A percentile compares a stretch with the other conserved stretches of the same genome.
Conservation (phyloP, 2,797 vertebrate species). For the Gobionotothen gibberifrons region DNA sequence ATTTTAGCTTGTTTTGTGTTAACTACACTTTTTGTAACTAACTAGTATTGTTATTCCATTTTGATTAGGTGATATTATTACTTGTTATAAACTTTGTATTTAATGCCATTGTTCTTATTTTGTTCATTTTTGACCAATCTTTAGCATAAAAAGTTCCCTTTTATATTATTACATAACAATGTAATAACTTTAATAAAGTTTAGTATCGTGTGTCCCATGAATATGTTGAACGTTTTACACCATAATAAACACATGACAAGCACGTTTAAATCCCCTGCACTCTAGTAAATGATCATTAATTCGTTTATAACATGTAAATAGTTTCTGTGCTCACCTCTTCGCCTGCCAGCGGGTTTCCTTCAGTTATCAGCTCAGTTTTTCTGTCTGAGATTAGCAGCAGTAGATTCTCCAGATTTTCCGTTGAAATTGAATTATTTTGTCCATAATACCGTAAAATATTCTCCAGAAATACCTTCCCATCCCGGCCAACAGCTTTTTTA, state of each 20-base stretch:
- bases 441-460: slow-evolving; percentile 73
- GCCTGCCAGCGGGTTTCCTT: slow-evolving; percentile 54
- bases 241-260: neutral
- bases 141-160: no score
- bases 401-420: slow-evolving; percentile 61
- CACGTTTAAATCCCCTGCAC: rapidly evolving
- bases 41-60: no score
- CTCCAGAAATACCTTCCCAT: slow-evolving; percentile 49
- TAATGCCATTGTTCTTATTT: no score
- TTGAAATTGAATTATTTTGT: slow-evolving; percentile 65
- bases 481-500: rapidly evolving
- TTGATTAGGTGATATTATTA: no score
- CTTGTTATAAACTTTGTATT: no score
- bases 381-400: slow-evolving; percentile 67
- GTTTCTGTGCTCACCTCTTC: slow-evolving; percentile 51
- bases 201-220: neutral
- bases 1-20: no score
- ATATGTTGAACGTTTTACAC: neutral
- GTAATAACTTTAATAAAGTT: neutral
- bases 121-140: no score
- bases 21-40: no score
- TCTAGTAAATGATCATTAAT: neutral
- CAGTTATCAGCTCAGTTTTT: slow-evolving; percentile 16
- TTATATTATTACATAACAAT: neutral
- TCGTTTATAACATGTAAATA: neutral